A percentile compares a stretch with the other conserved stretches of the same genome.
These are phyloP conservation scores for Sinohyriopsis cumingii DNA, from an alignment of 2,888 invertebrate genomes.

Conservation along the genomic window DNA sequence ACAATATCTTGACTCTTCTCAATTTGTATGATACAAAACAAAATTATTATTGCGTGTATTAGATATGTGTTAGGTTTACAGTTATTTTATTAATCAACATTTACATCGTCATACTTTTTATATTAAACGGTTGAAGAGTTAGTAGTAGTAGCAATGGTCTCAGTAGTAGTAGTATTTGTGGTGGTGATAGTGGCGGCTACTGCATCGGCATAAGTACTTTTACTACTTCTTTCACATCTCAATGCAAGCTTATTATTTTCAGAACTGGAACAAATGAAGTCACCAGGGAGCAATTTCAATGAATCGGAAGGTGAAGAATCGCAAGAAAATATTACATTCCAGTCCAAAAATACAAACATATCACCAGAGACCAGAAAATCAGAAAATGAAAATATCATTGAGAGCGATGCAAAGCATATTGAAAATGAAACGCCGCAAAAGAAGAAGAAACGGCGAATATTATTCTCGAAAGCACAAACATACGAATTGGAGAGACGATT, in stretches of 20 bases:
- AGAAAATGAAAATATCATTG: slow-evolving; percentile 19
- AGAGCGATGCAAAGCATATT: slow-evolving; percentile 26
- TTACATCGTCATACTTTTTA: too few species aligned
- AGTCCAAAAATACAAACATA: slow-evolving; percentile 20
- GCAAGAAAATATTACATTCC: slow-evolving; percentile 26
- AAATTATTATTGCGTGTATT: too few species aligned
- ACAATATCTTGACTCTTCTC: too few species aligned
- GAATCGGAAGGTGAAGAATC: slow-evolving; percentile 43
- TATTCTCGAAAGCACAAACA: slow-evolving; percentile 98
- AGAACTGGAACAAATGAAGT: slow-evolving; percentile 45
- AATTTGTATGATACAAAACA: too few species aligned
- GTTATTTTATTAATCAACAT: too few species aligned
- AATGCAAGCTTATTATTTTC: slow-evolving; percentile 12
- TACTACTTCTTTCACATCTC: background rate
- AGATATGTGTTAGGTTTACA: too few species aligned
- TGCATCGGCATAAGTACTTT: background rate
- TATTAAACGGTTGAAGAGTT: too few species aligned
- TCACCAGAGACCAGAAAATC: slow-evolving; percentile 38
- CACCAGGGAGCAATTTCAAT: slow-evolving; percentile 45
- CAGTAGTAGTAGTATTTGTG: too few species aligned
- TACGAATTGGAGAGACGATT: slow-evolving; percentile 97
- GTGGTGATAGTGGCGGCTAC: background rate
- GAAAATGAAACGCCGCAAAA: slow-evolving; percentile 53
- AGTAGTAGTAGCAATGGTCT: too few species aligned
- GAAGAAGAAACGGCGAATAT: slow-evolving; percentile 89